Conservation (phyloP, 1,140 invertebrate species). For the Dreissena polymorpha region DNA sequence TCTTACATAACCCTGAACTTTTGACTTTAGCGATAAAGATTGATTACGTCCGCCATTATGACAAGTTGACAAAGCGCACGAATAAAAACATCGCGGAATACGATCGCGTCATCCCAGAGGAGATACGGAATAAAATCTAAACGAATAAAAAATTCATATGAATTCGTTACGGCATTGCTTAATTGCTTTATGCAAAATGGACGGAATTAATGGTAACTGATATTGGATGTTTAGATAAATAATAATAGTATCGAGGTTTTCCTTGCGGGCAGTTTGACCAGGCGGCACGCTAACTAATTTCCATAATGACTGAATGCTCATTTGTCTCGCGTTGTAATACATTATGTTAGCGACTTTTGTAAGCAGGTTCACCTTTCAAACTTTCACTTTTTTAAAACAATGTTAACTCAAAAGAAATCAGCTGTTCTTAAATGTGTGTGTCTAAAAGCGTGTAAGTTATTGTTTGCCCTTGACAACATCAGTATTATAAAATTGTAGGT, state of each 20-base stretch:
- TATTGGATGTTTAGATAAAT: slow-evolving; percentile 36
- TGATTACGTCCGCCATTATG: slow-evolving; percentile 26
- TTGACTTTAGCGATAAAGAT: slow-evolving; percentile 38
- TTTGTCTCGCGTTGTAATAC: too few relatives aligned
- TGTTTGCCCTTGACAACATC: too few relatives aligned
- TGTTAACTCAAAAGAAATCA: too few relatives aligned
- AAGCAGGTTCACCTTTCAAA: too few relatives aligned
- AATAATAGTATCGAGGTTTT: slow-evolving; percentile 3
- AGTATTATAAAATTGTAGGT: too few relatives aligned
- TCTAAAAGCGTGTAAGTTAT: too few relatives aligned
- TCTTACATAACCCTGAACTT: slow-evolving; percentile 51
- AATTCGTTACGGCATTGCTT: slow-evolving; percentile 20
- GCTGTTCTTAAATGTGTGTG: too few relatives aligned
- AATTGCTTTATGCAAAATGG: slow-evolving; percentile 41
- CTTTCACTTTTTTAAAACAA: too few relatives aligned
- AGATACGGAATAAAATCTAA: slow-evolving; percentile 43
- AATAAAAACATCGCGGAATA: slow-evolving; percentile 36
- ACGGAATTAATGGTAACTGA: slow-evolving; percentile 9
- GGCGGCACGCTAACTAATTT: too few relatives aligned
- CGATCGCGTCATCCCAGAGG: neutral
- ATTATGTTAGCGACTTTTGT: too few relatives aligned
- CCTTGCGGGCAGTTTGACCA: too few relatives aligned
- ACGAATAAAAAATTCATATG: slow-evolving; percentile 55
- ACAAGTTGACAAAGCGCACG: neutral
- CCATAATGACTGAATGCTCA: neutral